A percentile compares a stretch with the other conserved stretches of the same genome.
phyloP scores from a whole-genome alignment of 2,888 invertebrate genomes.

The Drosophila anomalipes region DNA sequence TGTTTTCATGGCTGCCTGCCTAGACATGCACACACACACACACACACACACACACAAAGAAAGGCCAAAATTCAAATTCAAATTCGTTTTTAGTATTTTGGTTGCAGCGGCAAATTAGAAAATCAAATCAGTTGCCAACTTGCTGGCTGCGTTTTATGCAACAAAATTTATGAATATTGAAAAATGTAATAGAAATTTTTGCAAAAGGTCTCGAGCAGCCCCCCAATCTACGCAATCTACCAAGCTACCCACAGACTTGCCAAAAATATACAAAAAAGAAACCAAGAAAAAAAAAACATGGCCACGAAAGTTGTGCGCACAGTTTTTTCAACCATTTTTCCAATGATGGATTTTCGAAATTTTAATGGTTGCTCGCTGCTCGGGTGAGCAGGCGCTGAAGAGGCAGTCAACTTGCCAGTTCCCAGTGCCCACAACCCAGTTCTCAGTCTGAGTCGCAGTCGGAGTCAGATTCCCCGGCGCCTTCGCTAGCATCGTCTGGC shows the following conservation, averaged over 20 bases:
- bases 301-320: conserved; percentile 72
- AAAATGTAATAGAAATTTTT: conserved; percentile 76
- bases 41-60: conserved; percentile 13
- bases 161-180: conserved; percentile 76
- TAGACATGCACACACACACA: conserved; percentile 27
- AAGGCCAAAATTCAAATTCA: conserved; percentile 62
- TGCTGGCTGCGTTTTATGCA: conserved; percentile 48
- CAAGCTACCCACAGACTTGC: conserved; percentile 32
- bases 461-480: conserved; percentile 45
- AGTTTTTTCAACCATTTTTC: conserved; percentile 80
- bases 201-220: conserved; percentile 34
- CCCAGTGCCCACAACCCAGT: conserved; percentile 25
- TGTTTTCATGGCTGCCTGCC: conserved; percentile 78
- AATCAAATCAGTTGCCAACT: conserved; percentile 74
- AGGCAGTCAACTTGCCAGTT: conserved; percentile 43
- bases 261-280: conserved; percentile 39
- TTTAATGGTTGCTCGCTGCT: conserved; percentile 84
- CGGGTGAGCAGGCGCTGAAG: conserved; percentile 82
- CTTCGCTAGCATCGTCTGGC: conserved; percentile 63
- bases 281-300: conserved; percentile 67
- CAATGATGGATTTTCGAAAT: conserved; percentile 84
- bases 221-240: not conserved
- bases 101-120: conserved; percentile 68
- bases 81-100: conserved; percentile 55
- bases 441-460: conserved; percentile 27